Evolutionary conservation across 2,113 vertebrate genomes (phyloP).

Genomic region (Macquaria australasica): DNA sequence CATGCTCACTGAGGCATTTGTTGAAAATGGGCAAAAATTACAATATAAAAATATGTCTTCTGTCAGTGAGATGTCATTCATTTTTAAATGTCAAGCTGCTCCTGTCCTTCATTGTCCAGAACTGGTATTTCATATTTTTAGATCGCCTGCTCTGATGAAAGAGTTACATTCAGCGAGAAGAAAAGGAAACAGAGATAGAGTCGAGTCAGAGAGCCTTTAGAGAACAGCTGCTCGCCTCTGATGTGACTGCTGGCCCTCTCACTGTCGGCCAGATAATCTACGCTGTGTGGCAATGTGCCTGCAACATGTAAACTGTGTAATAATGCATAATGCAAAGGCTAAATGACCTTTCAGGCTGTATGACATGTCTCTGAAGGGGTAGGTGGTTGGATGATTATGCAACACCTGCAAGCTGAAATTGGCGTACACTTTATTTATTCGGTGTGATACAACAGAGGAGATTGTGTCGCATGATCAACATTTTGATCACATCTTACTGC

Average conservation of each 20-base stretch:
- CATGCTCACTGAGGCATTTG: not conserved
- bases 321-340: constrained; percentile 64
- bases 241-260: constrained; percentile 59
- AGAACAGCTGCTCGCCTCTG: constrained; percentile 64
- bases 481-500: constrained; percentile 24
- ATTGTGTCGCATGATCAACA: constrained; percentile 30
- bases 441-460: constrained; percentile 6
- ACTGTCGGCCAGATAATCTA: constrained; percentile 33
- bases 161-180: constrained; percentile 58
- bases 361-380: constrained; percentile 52
- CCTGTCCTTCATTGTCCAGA: constrained; percentile 65
- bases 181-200: constrained; percentile 53
- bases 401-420: constrained; percentile 48
- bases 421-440: constrained; percentile 21
- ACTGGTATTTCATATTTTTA: constrained; percentile 71
- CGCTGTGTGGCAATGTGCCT: constrained; percentile 35
- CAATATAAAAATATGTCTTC: constrained; percentile 35
- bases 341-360: constrained; percentile 66
- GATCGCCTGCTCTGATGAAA: constrained; percentile 73
- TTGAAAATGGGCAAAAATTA: constrained; percentile 24
- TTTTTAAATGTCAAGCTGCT: constrained; percentile 80
- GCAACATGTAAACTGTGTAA: constrained; percentile 64
- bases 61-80: constrained; percentile 59
- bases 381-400: constrained; percentile 28
- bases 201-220: constrained; percentile 56